Conservation (phyloP, 2,888 invertebrate genomes). For the Tenthredo amoena region DNA sequence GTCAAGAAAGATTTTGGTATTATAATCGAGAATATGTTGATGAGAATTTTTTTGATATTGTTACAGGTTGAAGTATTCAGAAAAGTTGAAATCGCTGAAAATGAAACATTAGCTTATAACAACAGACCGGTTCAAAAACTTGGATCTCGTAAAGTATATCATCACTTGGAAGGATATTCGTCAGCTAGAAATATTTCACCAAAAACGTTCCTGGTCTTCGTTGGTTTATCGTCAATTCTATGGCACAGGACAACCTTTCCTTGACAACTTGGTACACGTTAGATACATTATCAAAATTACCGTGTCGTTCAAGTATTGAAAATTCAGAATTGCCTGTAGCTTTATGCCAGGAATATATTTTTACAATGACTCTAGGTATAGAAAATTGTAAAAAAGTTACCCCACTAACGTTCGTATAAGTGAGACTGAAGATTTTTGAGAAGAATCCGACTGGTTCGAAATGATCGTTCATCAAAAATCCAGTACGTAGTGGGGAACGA, state of each 20-base stretch:
- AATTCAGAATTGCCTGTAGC: not conserved
- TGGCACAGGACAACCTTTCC: constrained; percentile 41
- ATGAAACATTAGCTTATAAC: constrained; percentile 72
- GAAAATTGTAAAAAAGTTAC: not conserved
- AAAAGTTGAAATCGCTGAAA: constrained; percentile 57
- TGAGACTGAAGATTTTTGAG: not conserved
- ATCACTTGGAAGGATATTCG: constrained; percentile 65
- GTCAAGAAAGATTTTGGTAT: not conserved
- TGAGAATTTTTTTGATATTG: not conserved
- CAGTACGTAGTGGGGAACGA: not conserved
- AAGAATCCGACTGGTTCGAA: not conserved
- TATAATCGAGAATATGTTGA: not conserved
- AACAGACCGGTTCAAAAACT: constrained; percentile 77
- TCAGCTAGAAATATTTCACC: constrained; percentile 46
- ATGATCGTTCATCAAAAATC: not conserved
- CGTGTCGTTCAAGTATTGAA: not conserved
- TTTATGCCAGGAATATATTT: not conserved
- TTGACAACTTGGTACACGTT: not conserved
- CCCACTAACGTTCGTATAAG: not conserved
- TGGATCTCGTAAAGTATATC: constrained; percentile 64
- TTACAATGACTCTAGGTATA: not conserved
- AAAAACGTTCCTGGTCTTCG: constrained; percentile 45
- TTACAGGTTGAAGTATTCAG: constrained; percentile 66
- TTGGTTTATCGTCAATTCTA: constrained; percentile 47
- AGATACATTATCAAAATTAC: constrained; percentile 31